Evolutionary conservation across 2,888 invertebrate species (phyloP).

Genomic region (Lingula anatina): DNA sequence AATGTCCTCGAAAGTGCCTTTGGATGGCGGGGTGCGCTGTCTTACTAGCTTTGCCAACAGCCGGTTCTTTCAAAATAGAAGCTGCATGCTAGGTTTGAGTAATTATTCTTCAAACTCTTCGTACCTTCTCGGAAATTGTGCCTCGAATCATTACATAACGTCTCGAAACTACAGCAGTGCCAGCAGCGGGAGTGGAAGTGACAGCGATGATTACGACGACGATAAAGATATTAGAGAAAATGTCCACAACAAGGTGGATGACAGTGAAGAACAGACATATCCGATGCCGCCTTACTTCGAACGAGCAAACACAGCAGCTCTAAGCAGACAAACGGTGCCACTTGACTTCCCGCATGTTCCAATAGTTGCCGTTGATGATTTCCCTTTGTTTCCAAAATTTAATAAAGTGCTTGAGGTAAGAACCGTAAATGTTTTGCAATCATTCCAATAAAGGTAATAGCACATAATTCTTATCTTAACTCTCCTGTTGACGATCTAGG

Average conservation of each 20-base stretch:
- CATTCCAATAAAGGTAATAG: too few species aligned
- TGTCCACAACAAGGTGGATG: neutral
- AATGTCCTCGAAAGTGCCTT: too few species aligned
- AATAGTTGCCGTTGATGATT: slow-evolving; percentile 85
- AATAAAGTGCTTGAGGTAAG: slow-evolving; percentile 91
- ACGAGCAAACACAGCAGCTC: slow-evolving; percentile 41
- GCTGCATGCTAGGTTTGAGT: too few species aligned
- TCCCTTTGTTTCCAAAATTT: slow-evolving; percentile 96
- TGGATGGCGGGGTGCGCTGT: too few species aligned
- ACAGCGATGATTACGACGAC: neutral
- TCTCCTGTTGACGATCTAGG: too few species aligned
- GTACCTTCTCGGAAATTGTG: too few species aligned
- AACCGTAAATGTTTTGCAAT: slow-evolving; percentile 1
- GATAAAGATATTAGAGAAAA: slow-evolving; percentile 2
- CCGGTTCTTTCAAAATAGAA: too few species aligned
- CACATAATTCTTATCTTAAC: too few species aligned
- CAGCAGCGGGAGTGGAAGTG: neutral
- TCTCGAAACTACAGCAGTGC: too few species aligned
- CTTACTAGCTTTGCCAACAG: too few species aligned
- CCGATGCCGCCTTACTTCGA: neutral
- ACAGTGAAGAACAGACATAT: neutral
- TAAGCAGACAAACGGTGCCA: slow-evolving; percentile 88
- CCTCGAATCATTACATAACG: too few species aligned
- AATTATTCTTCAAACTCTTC: too few species aligned
- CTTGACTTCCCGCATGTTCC: slow-evolving; percentile 96